Base-by-base conservation (phyloP, 2,113 vertebrate genomes). In the Clupea harengus region DNA sequence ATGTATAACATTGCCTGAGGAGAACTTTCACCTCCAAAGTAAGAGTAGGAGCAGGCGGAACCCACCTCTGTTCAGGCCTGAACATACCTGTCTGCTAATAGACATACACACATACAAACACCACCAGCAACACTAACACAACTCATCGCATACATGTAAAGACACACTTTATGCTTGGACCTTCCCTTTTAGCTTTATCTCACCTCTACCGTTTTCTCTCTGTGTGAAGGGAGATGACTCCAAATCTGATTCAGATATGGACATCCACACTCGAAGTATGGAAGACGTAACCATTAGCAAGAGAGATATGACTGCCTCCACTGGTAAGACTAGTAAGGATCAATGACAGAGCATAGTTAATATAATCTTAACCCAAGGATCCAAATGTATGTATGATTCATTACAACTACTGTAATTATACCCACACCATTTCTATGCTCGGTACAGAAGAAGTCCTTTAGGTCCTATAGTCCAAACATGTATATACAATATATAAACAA, bases 221-320 rank as follows among this genome's bases (percentile, higher is more conserved):
- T 85, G 81, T 82, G 84, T 87, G 22, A 92, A 99, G 97, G 98
- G 97, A 18, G 98, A 99, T 78, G 95, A 93, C 84, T 98, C 97
- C 82, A 97, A 98, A 93, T 95, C 96, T 0, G 95, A 96, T 86
- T 99, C 98, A 0, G 98, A 99, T 86, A 95, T 95, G 0, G 97
- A 97, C 89, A 95, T 96, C 90, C 96, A 95, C 86, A 92, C 95
- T 1, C 95, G 81, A 81, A 96, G 96, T 88, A 92, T 97, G 93
- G 97, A 99, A 91, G 97, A 98, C n/a, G 93, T 96, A 3, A 93
- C 93, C 83, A 94, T 95, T 90, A 94, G 96, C 91, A 98, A 97
- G 93, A 97, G 97, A 92, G 96, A 97, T 88, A 89, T 96, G 80
- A 95, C 95, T 0, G 95, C 89, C 83, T 95, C 96, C 90, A 94